Conservation (phyloP, 2,888 invertebrate genomes). For the Diarsia brunnea region DNA sequence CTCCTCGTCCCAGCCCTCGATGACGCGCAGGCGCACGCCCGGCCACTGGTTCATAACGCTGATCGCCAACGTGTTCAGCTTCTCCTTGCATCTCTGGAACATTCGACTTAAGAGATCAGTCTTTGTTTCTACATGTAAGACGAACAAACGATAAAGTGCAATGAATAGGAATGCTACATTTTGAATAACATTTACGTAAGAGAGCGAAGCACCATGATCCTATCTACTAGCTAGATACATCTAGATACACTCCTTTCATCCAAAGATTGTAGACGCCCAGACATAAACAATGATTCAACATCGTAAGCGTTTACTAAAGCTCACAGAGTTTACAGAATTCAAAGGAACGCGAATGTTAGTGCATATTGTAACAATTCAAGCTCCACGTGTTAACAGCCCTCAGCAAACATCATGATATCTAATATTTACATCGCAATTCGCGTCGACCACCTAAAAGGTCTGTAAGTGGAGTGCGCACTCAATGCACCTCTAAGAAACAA, state of each 20-base stretch:
- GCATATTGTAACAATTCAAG: constrained; percentile 59
- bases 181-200: constrained; percentile 39
- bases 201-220: constrained; percentile 10
- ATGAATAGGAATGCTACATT: constrained; percentile 11
- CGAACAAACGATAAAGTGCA: not conserved
- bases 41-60: constrained; percentile 99
- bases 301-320: constrained; percentile 54
- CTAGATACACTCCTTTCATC: constrained; percentile 41
- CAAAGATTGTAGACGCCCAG: constrained; percentile 58
- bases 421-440: constrained; percentile 77
- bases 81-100: constrained; percentile 98
- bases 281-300: constrained; percentile 68
- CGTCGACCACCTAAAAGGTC: constrained; percentile 69
- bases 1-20: constrained; percentile 99
- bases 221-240: constrained; percentile 24
- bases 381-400: constrained; percentile 53
- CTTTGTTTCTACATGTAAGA: constrained; percentile 9
- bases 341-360: constrained; percentile 52
- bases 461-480: constrained; percentile 70
- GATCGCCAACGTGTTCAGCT: constrained; percentile 97
- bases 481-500: constrained; percentile 72
- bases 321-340: constrained; percentile 48
- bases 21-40: constrained; percentile 97
- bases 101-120: constrained; percentile 50
- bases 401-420: constrained; percentile 66